phyloP scores from a whole-genome alignment of 1,140 invertebrate genomes.

The Sesamia nonagrioides region DNA sequence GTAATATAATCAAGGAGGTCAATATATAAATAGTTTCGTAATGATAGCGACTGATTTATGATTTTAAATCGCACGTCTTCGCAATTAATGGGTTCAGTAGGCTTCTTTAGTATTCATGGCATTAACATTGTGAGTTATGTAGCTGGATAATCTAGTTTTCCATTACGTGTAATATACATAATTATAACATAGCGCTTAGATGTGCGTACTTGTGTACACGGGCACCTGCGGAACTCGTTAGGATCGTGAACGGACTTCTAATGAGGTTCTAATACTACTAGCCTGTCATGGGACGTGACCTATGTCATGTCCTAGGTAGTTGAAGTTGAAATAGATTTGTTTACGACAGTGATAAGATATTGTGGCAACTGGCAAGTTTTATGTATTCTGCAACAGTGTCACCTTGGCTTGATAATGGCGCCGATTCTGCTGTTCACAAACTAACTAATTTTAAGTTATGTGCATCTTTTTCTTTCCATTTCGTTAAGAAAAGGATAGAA shows the following conservation, averaged over 20 bases:
- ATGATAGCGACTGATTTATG: slow-evolving; percentile 51
- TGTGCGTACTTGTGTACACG: neutral
- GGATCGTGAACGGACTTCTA: slow-evolving; percentile 10
- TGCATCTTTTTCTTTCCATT: no score
- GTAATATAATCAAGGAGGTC: slow-evolving; percentile 43
- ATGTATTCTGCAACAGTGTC: neutral
- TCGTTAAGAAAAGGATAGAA: no score
- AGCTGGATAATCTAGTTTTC: slow-evolving; percentile 68
- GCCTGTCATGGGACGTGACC: slow-evolving; percentile 20
- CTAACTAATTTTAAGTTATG: no score
- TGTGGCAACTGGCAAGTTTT: neutral
- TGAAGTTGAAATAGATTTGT: slow-evolving; percentile 32
- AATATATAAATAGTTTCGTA: slow-evolving; percentile 39
- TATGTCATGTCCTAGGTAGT: slow-evolving; percentile 7
- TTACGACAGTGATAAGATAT: neutral
- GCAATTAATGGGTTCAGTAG: slow-evolving; percentile 53
- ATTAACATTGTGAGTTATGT: slow-evolving; percentile 68
- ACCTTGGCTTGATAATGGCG: neutral
- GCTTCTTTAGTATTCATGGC: slow-evolving; percentile 69
- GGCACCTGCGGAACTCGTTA: slow-evolving; percentile 27
- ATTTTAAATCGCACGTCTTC: slow-evolving; percentile 49
- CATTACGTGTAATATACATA: slow-evolving; percentile 52
- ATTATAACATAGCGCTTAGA: slow-evolving; percentile 42
- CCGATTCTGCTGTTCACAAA: no score
- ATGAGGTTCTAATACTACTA: slow-evolving; percentile 16